Base-by-base conservation (phyloP, 2,113 vertebrate species). In the Oxyruncus cristatus region DNA sequence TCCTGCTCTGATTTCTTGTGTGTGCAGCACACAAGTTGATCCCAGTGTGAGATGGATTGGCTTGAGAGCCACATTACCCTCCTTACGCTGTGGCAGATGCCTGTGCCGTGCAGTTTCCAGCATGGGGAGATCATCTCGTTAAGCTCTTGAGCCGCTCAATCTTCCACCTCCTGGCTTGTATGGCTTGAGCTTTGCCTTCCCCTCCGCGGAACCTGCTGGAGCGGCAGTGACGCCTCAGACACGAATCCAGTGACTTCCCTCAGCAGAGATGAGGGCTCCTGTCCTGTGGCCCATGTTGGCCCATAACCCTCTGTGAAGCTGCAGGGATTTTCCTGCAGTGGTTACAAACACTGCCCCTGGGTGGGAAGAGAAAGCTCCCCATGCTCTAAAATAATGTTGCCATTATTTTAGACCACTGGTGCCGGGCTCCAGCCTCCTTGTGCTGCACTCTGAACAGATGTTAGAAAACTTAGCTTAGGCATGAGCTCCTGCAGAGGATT, bases 191-290 rank as follows among this genome's bases (percentile, higher is more conserved):
- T 88, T n/a, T 80, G 87, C 33, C 67, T 46, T 59, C n/a, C 66
- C 6, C 0, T 4, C 33, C 0, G 4, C 0, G 2, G 66, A 11
- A 41, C 23, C 11, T 0, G 0, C 77, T 33, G 70, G 67, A 82
- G 32, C 2, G 3, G 56, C 42, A 82, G 65, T 19, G 24, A 10
- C 4, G 3, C 37, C 39, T 70, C 41, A 16, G 32, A 24, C 23
- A 9, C 2, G 3, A 37, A 55, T 39, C 50, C 0, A 2, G 32
- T 2, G 30, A 26, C 18, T 15, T 82, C 44, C 70, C 6, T 41
- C 56, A 32, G 42, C 42, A 67, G 35, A 73, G 47, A 37, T 0
- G 1, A 9, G 0, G 8, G 6, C 37, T n/a, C 32, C 49, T 32
- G 18, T 42, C 46, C 52, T 6, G 7, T 32, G 20, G 39, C 9